Evolutionary conservation across 2,797 vertebrate species (phyloP), one percentile per base, ranked within the genome.

Genomic region (Ispidina picta): DNA sequence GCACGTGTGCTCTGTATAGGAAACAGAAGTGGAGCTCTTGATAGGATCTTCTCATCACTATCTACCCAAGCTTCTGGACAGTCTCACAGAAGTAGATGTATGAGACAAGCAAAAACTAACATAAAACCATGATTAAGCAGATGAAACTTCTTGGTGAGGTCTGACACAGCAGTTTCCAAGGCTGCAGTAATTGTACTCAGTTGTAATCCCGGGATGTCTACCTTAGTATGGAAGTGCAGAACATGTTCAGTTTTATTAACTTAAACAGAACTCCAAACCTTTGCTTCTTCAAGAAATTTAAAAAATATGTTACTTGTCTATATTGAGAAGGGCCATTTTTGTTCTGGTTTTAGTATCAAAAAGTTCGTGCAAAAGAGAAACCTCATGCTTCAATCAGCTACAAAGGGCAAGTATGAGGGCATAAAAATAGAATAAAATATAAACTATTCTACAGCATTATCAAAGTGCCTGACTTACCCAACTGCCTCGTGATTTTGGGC

Each of bases 1-100:
- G 22, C 16, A 9, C 0, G 2, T 15, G 18, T 33, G 9, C 21
- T 60, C 35, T 1, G 1, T 11, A 46, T 2, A 17, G 15, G 26
- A 79, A 76, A 44, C 2, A 3, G 8, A 37, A 43, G 9, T 2
- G 7, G 12, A 48, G 25, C 18, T 78, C 44, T 17, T 33, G 26
- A 15, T 9, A 29, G 9, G 15, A 55, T 31, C 43, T 60, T 69
- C 51, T 33, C 11, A 39, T 48, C 10, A 9, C 25, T 8, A 71
- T 39, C 48, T 49, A 8, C 33, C 11, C 35, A n/a, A 59, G 17
- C 35, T 44, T 55, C 55, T 70, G 6, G 6, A 39, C 17, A 59
- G 6, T 21, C 21, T 64, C 18, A 35, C 0, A 49, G 28, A 52
- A 43, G 9, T 1, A 86, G 37, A 37, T 6, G 12, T 26, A 52